phyloP scores from a whole-genome alignment of 2,888 invertebrate genomes.

The Antitype chi region DNA sequence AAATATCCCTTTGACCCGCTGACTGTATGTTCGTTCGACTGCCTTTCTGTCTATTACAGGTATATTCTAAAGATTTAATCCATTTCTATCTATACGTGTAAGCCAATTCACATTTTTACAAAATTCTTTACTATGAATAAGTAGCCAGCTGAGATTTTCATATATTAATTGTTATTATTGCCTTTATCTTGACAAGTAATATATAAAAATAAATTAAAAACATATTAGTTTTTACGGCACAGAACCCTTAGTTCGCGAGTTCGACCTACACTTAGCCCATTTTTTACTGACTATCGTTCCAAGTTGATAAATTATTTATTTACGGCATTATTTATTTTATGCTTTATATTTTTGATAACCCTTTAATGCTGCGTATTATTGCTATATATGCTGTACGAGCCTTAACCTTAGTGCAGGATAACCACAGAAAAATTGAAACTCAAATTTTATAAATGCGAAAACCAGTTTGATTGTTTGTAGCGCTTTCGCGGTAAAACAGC shows the following conservation, averaged over 20 bases:
- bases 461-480: too few relatives aligned
- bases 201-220: background rate
- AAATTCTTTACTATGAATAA: background rate
- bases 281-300: slow-evolving; percentile 44
- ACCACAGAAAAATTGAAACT: background rate
- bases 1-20: background rate
- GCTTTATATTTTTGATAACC: slow-evolving; percentile 24
- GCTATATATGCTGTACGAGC: background rate
- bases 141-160: background rate
- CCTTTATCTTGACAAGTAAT: background rate
- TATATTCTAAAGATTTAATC: background rate
- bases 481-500: too few relatives aligned
- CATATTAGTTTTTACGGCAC: background rate
- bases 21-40: too few relatives aligned
- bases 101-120: background rate
- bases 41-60: background rate
- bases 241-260: background rate
- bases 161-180: background rate
- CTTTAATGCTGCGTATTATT: slow-evolving; percentile 4
- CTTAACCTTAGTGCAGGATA: background rate
- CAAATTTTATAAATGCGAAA: too few relatives aligned
- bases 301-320: slow-evolving; percentile 64
- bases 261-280: background rate
- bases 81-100: background rate
- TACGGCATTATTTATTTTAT: slow-evolving; percentile 29